Percentiles rank a stretch among this genome's conserved stretches.
Conservation (phyloP, 2,113 vertebrate species). For the Gopherus evgoodei region DNA sequence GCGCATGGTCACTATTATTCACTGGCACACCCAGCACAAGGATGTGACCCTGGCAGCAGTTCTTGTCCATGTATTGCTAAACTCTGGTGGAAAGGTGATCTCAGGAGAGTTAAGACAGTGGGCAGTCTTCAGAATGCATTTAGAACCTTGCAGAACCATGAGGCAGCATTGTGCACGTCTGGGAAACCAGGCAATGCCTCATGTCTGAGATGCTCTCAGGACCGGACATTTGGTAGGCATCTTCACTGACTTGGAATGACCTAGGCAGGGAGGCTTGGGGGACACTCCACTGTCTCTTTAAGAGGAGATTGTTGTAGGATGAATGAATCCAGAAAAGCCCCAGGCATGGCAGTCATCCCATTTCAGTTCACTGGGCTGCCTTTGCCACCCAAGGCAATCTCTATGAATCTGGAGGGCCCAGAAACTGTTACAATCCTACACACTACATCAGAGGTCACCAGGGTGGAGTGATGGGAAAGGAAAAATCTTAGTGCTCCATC, state of each 20-base stretch:
- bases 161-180: neutral
- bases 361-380: constrained; percentile 20
- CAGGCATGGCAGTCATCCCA: neutral
- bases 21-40: neutral
- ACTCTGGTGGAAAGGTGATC: neutral
- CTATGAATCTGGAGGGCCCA: rapidly evolving
- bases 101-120: neutral
- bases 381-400: neutral
- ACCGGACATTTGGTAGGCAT: rapidly evolving
- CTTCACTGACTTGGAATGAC: neutral
- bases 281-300: neutral
- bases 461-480: neutral
- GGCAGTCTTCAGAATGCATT: neutral
- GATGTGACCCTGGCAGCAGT: neutral
- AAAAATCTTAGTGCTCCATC: neutral
- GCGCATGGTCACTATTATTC: neutral
- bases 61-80: neutral
- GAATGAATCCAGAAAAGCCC: neutral
- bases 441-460: neutral
- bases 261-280: neutral
- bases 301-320: rapidly evolving
- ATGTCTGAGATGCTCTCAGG: neutral
- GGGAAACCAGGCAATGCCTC: neutral
- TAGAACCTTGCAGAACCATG: neutral
- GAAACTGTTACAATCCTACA: neutral